Conservation (phyloP, 2,797 vertebrate species). For the Hoplostethus atlanticus region DNA sequence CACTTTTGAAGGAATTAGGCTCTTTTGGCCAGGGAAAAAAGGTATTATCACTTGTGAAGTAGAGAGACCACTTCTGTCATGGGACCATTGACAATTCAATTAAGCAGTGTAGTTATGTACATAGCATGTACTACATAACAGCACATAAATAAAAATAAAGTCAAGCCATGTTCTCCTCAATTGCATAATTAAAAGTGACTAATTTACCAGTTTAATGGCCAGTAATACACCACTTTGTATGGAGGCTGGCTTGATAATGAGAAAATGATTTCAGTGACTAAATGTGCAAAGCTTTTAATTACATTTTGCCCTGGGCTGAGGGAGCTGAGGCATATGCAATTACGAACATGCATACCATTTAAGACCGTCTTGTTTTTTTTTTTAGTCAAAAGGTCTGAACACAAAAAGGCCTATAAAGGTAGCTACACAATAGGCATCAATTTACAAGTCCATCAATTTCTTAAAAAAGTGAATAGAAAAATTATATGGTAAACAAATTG, state of each 20-base stretch:
- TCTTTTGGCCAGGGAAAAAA: slow-evolving; percentile 14
- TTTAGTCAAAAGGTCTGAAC: slow-evolving; percentile 51
- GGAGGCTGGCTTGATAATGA: slow-evolving; percentile 79
- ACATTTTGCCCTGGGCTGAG: slow-evolving; percentile 83
- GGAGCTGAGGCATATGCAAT: slow-evolving; percentile 78
- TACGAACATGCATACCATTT: slow-evolving; percentile 79
- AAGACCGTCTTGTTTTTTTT: slow-evolving; percentile 41
- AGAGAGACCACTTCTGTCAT: slow-evolving; percentile 41
- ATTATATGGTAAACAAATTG: slow-evolving; percentile 25
- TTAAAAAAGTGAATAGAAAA: slow-evolving; percentile 18
- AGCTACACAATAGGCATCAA: slow-evolving; percentile 28
- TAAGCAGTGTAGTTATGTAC: slow-evolving; percentile 64
- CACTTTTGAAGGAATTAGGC: slow-evolving; percentile 68
- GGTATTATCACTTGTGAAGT: slow-evolving; percentile 21
- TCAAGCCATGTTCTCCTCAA: slow-evolving; percentile 70
- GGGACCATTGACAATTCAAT: slow-evolving; percentile 70
- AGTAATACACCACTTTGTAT: slow-evolving; percentile 76
- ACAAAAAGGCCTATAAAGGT: slow-evolving; percentile 42
- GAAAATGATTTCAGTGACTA: slow-evolving; percentile 82
- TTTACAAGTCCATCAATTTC: slow-evolving; percentile 20
- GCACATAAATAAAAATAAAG: slow-evolving; percentile 74
- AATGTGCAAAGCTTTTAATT: slow-evolving; percentile 85
- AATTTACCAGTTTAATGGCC: slow-evolving; percentile 83
- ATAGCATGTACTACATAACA: slow-evolving; percentile 71
- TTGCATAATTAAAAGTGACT: slow-evolving; percentile 82